phyloP scores from a whole-genome alignment of 2,888 invertebrate species.

The Parthenolecanium corni region DNA sequence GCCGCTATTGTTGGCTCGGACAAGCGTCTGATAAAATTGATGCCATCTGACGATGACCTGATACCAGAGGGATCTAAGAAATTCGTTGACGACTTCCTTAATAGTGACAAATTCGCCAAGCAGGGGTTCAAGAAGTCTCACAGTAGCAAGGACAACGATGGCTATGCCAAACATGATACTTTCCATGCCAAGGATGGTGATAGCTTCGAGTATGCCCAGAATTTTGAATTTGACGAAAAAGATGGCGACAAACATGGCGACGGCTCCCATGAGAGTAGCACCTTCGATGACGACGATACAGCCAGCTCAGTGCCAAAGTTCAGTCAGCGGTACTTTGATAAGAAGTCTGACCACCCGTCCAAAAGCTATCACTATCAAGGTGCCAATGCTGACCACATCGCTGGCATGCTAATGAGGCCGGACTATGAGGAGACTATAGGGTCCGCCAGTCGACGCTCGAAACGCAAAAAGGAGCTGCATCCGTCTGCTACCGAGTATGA shows the following conservation, averaged over 20 bases:
- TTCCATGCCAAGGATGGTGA: constrained; percentile 62
- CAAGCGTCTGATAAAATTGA: constrained; percentile 6
- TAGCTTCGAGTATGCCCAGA: constrained; percentile 56
- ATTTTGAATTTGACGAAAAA: constrained; percentile 38
- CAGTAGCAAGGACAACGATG: constrained; percentile 38
- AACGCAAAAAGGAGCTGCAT: constrained; percentile 22
- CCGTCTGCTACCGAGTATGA: constrained; percentile 31
- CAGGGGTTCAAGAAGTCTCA: constrained; percentile 38
- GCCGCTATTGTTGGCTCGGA: constrained; percentile 12
- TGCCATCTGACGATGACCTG: neutral
- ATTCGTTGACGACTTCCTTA: constrained; percentile 25
- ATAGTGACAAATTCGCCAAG: constrained; percentile 20
- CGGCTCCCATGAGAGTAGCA: constrained; percentile 31
- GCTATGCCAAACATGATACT: constrained; percentile 47
- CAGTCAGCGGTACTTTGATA: constrained; percentile 33
- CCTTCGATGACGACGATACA: constrained; percentile 40
- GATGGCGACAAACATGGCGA: constrained; percentile 28
- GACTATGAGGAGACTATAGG: neutral
- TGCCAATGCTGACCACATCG: neutral
- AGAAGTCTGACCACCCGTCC: constrained; percentile 21
- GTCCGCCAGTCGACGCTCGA: neutral
- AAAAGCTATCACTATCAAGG: constrained; percentile 20
- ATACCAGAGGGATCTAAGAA: neutral
- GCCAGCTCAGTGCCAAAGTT: constrained; percentile 36
- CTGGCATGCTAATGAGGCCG: constrained; percentile 8